Conservation (phyloP, 2,113 vertebrate genomes). For the Connochaetes taurinus region DNA sequence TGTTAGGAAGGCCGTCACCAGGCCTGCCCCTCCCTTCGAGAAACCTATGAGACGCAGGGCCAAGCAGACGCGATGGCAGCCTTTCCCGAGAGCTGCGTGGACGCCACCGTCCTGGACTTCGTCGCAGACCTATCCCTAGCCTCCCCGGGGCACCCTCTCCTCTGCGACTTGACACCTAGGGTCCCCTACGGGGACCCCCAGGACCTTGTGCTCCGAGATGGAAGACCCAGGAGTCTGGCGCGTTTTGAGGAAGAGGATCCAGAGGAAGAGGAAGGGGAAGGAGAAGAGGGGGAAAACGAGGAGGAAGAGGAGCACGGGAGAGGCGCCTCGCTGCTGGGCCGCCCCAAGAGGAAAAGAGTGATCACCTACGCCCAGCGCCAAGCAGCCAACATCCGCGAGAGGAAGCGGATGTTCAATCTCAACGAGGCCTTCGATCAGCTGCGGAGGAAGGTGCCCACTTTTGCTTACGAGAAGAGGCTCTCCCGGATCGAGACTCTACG, state of each 20-base stretch:
- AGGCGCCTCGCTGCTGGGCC: slow-evolving; percentile 66
- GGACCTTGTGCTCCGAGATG: slow-evolving; percentile 48
- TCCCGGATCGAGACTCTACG: slow-evolving; percentile 96
- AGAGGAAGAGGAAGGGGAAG: slow-evolving; percentile 53
- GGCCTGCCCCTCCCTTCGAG: background rate
- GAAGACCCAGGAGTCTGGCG: slow-evolving; percentile 38
- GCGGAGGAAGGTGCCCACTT: slow-evolving; percentile 94
- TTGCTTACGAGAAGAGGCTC: slow-evolving; percentile 95
- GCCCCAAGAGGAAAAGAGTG: slow-evolving; percentile 88
- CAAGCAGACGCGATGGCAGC: slow-evolving; percentile 70
- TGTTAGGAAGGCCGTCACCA: slow-evolving; percentile 41
- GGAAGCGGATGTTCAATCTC: slow-evolving; percentile 96
- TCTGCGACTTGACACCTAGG: slow-evolving; percentile 72
- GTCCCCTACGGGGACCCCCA: slow-evolving; percentile 62
- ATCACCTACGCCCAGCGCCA: slow-evolving; percentile 93
- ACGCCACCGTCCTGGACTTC: slow-evolving; percentile 79
- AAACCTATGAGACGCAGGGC: slow-evolving; percentile 57
- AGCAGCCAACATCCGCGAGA: slow-evolving; percentile 94
- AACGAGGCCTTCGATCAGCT: slow-evolving; percentile 97
- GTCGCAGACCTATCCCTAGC: slow-evolving; percentile 81
- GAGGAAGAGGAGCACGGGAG: slow-evolving; percentile 64
- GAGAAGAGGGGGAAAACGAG: slow-evolving; percentile 56
- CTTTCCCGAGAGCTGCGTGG: slow-evolving; percentile 73
- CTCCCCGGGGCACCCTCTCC: slow-evolving; percentile 49
- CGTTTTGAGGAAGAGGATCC: slow-evolving; percentile 56